These are phyloP conservation scores for Aeoliscus strigatus DNA, from an alignment of 2,797 vertebrate species.

Conservation along the genomic window DNA sequence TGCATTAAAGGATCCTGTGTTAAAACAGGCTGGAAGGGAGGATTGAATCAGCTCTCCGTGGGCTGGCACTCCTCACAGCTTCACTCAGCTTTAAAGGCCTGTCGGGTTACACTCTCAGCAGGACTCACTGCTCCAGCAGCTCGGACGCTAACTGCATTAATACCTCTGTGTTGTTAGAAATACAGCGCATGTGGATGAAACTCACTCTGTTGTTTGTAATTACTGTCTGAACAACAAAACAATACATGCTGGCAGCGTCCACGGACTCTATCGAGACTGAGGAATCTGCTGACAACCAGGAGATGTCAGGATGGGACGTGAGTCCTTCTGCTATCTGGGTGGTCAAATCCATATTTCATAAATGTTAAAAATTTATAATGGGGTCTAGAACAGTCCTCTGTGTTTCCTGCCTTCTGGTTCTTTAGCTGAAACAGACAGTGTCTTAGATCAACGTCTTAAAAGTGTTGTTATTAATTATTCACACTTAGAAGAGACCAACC, in stretches of 20 bases:
- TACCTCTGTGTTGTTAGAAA: conserved; percentile 68
- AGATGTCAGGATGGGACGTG: too few relatives aligned
- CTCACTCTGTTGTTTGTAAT: conserved; percentile 59
- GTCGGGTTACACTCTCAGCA: conserved; percentile 83
- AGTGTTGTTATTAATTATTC: too few relatives aligned
- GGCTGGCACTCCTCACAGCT: conserved; percentile 77
- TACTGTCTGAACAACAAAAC: conserved; percentile 64
- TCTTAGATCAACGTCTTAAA: too few relatives aligned
- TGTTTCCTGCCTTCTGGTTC: too few relatives aligned
- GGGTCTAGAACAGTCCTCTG: too few relatives aligned
- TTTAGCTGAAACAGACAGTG: too few relatives aligned
- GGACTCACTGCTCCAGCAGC: conserved; percentile 73
- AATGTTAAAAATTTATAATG: too few relatives aligned
- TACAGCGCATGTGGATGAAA: conserved; percentile 71
- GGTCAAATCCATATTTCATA: too few relatives aligned
- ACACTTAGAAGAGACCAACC: too few relatives aligned
- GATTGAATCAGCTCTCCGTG: conserved; percentile 80
- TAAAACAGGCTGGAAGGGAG: conserved; percentile 83
- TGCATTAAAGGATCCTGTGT: conserved; percentile 93
- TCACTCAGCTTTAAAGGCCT: conserved; percentile 84
- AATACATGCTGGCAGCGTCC: conserved; percentile 31
- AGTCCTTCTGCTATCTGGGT: too few relatives aligned
- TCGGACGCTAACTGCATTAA: conserved; percentile 73
- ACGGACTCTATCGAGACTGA: conserved; percentile 15
- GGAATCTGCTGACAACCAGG: too few relatives aligned